These are phyloP conservation scores for Hemicentrotus pulcherrimus DNA, from an alignment of 35 echinoderm and acorn worm genomes.

Conservation along the genomic window DNA sequence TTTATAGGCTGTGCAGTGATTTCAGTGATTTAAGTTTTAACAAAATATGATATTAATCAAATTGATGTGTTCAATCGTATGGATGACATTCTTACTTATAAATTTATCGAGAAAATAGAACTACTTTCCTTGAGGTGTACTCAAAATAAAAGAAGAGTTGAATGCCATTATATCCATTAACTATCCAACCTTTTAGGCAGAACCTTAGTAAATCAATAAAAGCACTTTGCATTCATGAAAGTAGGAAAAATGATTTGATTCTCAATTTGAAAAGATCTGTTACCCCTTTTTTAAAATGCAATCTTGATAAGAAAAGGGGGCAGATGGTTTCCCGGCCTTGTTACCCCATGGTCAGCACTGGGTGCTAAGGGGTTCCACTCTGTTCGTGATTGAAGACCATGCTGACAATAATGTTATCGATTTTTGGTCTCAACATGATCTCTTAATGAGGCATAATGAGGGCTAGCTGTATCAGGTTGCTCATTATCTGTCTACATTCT, in stretches of 20 bases:
- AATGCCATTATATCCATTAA: too few species aligned
- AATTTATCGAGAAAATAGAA: too few species aligned
- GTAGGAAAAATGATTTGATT: neutral
- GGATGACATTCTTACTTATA: too few species aligned
- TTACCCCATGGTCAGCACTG: neutral
- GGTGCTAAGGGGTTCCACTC: neutral
- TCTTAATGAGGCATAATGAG: conserved; percentile 36
- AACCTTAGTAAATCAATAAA: neutral
- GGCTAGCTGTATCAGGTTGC: neutral
- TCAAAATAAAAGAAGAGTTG: too few species aligned
- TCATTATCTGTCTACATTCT: neutral
- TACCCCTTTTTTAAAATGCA: too few species aligned
- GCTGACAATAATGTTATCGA: neutral
- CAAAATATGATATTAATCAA: too few species aligned
- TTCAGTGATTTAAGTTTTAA: too few species aligned
- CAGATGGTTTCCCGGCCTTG: neutral
- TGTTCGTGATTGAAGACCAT: conserved; percentile 17
- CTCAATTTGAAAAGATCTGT: too few species aligned
- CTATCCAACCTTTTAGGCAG: neutral
- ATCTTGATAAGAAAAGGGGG: too few species aligned
- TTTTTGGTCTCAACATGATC: conserved; percentile 24
- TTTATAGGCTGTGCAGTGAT: too few species aligned
- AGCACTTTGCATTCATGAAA: neutral
- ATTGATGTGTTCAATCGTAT: too few species aligned
- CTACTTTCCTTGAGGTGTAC: too few species aligned